Evolutionary conservation across 1,140 invertebrate species (phyloP).

Genomic region (Drosophila cardini): DNA sequence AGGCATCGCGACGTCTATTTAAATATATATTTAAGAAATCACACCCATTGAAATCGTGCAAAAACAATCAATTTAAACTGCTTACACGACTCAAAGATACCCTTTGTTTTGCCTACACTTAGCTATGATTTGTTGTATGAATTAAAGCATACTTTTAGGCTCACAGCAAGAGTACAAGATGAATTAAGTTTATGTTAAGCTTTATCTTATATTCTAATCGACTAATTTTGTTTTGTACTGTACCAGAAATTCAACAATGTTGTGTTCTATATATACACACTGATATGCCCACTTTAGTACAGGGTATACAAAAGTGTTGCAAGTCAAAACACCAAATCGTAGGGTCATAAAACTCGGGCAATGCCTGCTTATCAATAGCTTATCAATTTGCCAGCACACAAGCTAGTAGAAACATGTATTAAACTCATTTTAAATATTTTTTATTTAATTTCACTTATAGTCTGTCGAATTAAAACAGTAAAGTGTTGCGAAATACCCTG

Average conservation of each 20-base stretch:
- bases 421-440: slow-evolving; percentile 8
- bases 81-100: not conserved
- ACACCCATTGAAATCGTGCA: slow-evolving; percentile 25
- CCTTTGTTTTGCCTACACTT: not conserved
- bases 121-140: too few relatives aligned
- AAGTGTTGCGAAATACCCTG: not conserved
- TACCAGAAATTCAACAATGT: too few relatives aligned
- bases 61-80: slow-evolving; percentile 37
- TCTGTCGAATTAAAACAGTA: not conserved
- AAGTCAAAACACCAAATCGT: slow-evolving; percentile 40
- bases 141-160: slow-evolving; percentile 1
- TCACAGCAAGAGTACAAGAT: not conserved
- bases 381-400: slow-evolving; percentile 27
- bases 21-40: slow-evolving; percentile 16
- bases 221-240: too few relatives aligned
- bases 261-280: too few relatives aligned
- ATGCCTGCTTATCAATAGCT: slow-evolving; percentile 47
- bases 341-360: slow-evolving; percentile 61
- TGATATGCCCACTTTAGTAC: not conserved
- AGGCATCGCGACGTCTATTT: not conserved
- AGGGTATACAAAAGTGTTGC: slow-evolving; percentile 35
- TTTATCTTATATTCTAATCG: not conserved
- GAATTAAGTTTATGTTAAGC: too few relatives aligned
- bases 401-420: slow-evolving; percentile 1
- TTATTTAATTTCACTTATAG: not conserved